A percentile compares a stretch with the other conserved stretches of the same genome.
Conservation (phyloP, 2,113 vertebrate species). For the Toxotes chatareus region DNA sequence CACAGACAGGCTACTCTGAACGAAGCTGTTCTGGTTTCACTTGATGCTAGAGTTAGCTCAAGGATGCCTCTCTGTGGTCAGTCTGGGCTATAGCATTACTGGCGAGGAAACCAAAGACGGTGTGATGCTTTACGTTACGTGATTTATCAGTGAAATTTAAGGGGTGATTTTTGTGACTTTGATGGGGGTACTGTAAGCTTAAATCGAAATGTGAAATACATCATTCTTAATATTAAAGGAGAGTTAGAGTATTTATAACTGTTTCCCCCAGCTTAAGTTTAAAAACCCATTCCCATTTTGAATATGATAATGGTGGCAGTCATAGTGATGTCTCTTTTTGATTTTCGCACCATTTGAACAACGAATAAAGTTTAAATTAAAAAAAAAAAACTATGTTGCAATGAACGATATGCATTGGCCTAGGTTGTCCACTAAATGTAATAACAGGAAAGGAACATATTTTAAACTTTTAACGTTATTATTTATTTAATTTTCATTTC, state of each 20-base stretch:
- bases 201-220: neutral
- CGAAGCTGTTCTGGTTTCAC: slow-evolving; percentile 6
- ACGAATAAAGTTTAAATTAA: neutral
- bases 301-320: neutral
- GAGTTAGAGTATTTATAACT: no score
- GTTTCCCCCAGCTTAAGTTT: no score
- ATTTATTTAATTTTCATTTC: no score
- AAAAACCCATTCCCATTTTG: neutral
- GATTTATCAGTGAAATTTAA: neutral
- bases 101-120: neutral
- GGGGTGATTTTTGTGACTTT: neutral
- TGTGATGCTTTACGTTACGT: neutral
- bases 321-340: neutral
- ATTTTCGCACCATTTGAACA: neutral
- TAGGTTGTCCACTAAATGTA: no score
- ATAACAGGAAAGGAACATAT: no score
- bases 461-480: no score
- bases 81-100: slow-evolving; percentile 51
- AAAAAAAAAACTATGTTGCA: neutral
- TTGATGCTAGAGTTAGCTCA: slow-evolving; percentile 28
- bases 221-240: no score
- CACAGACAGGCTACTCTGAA: neutral
- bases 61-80: slow-evolving; percentile 77
- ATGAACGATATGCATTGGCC: neutral
- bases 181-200: neutral